These are phyloP conservation scores for Machimus atricapillus DNA, from an alignment of 2,888 invertebrate species.

Conservation along the genomic window DNA sequence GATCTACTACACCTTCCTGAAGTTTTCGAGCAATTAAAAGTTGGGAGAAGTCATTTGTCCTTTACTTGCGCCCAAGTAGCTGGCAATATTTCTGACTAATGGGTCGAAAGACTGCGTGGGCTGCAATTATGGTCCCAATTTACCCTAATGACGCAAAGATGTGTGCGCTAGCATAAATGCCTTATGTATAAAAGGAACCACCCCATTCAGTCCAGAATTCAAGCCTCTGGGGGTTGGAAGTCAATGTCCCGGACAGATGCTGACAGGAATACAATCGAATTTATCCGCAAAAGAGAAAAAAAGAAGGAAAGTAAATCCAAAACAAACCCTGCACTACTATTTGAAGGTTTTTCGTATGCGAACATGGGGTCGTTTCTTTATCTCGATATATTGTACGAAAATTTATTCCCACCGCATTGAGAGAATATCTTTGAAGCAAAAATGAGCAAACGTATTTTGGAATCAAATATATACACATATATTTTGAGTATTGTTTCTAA, in stretches of 20 bases:
- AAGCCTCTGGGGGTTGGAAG: background rate
- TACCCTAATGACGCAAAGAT: conserved; percentile 44
- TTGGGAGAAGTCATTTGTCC: conserved; percentile 31
- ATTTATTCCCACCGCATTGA: conserved; percentile 42
- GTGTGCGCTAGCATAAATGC: conserved; percentile 30
- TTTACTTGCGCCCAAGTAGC: background rate
- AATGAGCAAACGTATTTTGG: conserved; percentile 39
- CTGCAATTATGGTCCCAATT: conserved; percentile 46
- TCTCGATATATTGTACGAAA: conserved; percentile 32
- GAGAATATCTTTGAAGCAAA: conserved; percentile 33
- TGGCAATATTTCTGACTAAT: conserved; percentile 38
- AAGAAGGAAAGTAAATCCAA: background rate
- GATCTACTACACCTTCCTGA: background rate
- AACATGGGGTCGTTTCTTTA: conserved; percentile 7
- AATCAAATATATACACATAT: background rate
- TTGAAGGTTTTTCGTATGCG: conserved; percentile 22
- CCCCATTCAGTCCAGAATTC: conserved; percentile 1
- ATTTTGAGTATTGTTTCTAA: conserved; percentile 36
- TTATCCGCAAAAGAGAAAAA: background rate
- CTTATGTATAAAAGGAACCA: conserved; percentile 13
- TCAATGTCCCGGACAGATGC: conserved; percentile 36
- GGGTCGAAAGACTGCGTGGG: conserved; percentile 44
- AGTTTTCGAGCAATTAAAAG: conserved; percentile 38
- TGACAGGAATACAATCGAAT: conserved; percentile 37
- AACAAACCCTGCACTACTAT: background rate